phyloP scores from a whole-genome alignment of 2,888 invertebrate species.

The Cheilosia urbana region DNA sequence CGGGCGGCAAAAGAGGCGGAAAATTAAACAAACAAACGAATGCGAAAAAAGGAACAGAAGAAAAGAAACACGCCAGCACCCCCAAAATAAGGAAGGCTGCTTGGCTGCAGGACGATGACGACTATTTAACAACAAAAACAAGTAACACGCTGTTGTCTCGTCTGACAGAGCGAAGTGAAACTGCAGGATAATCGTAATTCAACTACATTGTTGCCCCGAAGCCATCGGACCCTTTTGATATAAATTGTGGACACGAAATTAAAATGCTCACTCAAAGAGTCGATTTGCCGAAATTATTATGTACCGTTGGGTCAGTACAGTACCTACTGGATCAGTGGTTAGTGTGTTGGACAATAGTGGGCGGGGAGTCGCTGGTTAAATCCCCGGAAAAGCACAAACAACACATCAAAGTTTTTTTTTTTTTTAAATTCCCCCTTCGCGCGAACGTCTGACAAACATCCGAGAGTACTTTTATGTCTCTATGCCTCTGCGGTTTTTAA shows the following conservation, averaged over 20 bases:
- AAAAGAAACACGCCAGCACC: neutral
- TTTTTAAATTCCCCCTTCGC: too few relatives aligned
- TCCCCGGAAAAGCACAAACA: neutral
- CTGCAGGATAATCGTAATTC: conserved; percentile 52
- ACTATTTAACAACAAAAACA: conserved; percentile 19
- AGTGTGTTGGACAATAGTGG: too few relatives aligned
- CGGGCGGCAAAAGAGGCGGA: conserved; percentile 22
- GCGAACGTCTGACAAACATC: neutral
- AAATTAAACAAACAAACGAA: conserved; percentile 59
- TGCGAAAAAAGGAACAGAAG: neutral
- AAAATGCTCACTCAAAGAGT: neutral
- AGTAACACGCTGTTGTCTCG: conserved; percentile 7
- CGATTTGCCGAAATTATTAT: neutral
- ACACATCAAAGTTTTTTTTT: neutral
- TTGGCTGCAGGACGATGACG: conserved; percentile 27
- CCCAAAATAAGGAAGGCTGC: neutral
- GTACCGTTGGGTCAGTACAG: too few relatives aligned
- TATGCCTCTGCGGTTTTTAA: too few relatives aligned
- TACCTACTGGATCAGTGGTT: too few relatives aligned
- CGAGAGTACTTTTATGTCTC: too few relatives aligned
- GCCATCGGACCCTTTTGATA: conserved; percentile 51
- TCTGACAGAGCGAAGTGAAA: conserved; percentile 27
- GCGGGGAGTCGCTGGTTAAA: neutral
- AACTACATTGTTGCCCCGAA: conserved; percentile 51
- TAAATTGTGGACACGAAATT: conserved; percentile 5